Evolutionary conservation across 2,888 invertebrate genomes (phyloP).

Genomic region (Eretmocerus hayati): DNA sequence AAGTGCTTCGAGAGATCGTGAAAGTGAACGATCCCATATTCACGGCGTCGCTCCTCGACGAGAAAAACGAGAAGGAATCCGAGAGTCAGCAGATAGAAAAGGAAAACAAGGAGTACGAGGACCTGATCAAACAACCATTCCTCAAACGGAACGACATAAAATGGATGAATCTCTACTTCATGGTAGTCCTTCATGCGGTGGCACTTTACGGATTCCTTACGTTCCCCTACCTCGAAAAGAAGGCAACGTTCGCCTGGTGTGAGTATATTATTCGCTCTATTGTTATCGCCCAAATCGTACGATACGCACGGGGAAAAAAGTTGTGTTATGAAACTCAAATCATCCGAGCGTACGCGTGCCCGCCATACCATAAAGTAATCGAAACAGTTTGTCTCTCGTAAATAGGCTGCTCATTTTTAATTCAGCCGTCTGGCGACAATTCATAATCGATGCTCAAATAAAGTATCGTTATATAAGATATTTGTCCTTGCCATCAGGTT

Average conservation of each 20-base stretch:
- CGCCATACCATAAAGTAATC: too few species aligned
- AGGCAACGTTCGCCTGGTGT: conserved; percentile 52
- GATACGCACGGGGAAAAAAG: neutral
- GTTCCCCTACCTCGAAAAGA: conserved; percentile 36
- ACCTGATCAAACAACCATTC: neutral
- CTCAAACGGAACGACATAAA: conserved; percentile 1
- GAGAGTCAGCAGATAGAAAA: neutral
- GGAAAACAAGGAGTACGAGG: neutral
- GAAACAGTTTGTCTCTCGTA: too few species aligned
- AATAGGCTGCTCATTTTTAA: too few species aligned
- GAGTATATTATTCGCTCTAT: conserved; percentile 36
- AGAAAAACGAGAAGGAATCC: neutral
- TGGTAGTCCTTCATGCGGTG: conserved; percentile 49
- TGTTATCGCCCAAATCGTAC: neutral
- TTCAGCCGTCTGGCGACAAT: too few species aligned
- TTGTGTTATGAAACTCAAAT: neutral
- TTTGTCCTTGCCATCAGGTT: neutral
- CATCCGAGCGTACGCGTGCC: too few species aligned
- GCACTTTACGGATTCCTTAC: conserved; percentile 41
- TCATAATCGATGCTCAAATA: too few species aligned
- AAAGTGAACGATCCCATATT: neutral
- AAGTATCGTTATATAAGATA: neutral
- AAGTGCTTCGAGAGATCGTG: neutral
- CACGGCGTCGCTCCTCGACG: neutral
- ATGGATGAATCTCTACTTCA: conserved; percentile 29